Conservation (phyloP, 1,140 invertebrate genomes). For the Drosophila parvula region DNA sequence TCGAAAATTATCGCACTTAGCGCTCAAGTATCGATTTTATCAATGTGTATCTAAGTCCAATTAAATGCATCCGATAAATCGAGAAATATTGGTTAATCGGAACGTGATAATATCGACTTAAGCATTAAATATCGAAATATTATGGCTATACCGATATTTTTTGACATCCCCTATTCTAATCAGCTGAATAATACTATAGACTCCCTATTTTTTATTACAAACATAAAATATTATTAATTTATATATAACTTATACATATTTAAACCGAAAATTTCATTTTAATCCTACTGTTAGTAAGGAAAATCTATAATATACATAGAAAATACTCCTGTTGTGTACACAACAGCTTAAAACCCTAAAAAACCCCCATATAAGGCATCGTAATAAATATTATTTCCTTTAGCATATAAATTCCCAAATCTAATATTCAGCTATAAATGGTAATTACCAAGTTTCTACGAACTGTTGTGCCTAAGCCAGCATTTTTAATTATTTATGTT, state of each 20-base stretch:
- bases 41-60: too few relatives aligned
- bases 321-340: neutral
- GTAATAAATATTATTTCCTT: constrained; percentile 6
- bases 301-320: neutral
- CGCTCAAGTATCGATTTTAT: too few relatives aligned
- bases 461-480: constrained; percentile 27
- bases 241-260: neutral
- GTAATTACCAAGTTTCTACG: constrained; percentile 13
- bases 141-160: too few relatives aligned
- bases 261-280: neutral
- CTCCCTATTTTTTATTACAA: neutral
- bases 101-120: too few relatives aligned
- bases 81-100: too few relatives aligned
- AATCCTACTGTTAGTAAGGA: neutral
- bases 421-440: constrained; percentile 10
- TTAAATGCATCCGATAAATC: too few relatives aligned
- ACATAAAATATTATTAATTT: neutral
- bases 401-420: constrained; percentile 9
- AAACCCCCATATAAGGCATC: neutral
- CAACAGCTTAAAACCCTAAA: neutral
- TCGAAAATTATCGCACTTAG: too few relatives aligned
- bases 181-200: too few relatives aligned
- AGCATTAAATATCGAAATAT: neutral
- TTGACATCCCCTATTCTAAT: too few relatives aligned
- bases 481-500: constrained; percentile 49